A percentile compares a stretch with the other conserved stretches of the same genome.
phyloP scores from a whole-genome alignment of 2,113 vertebrate species.

The Pluvialis apricaria region DNA sequence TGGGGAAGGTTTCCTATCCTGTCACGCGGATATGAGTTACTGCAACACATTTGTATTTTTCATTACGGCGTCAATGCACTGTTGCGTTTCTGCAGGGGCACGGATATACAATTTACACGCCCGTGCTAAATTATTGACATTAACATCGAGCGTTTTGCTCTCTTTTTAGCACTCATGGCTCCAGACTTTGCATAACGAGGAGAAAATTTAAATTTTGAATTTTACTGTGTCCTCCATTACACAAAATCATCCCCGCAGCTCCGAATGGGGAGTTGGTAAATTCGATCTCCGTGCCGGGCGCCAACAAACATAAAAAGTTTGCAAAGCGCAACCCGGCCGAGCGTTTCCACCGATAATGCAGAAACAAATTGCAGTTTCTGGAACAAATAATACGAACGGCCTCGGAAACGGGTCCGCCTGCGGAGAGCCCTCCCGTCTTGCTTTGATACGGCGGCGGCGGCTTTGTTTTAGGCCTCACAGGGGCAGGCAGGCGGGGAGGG shows the following conservation, averaged over 20 bases:
- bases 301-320: neutral
- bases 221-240: neutral
- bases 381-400: neutral
- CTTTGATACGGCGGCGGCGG: neutral
- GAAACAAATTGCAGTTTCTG: neutral
- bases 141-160: neutral
- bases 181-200: neutral
- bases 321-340: neutral
- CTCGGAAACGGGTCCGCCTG: neutral
- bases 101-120: neutral
- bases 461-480: slow-evolving; percentile 66
- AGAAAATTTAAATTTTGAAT: neutral
- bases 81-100: neutral
- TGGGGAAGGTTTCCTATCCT: neutral
- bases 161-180: neutral
- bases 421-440: neutral
- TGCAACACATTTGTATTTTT: neutral
- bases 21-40: neutral
- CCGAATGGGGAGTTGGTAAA: neutral
- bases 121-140: neutral
- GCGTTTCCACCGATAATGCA: neutral
- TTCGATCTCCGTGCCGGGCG: too few relatives aligned
- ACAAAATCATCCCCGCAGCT: neutral
- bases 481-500: neutral
- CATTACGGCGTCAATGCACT: neutral